Conservation (phyloP, 2,113 vertebrate species). For the Ariopsis seemanni region DNA sequence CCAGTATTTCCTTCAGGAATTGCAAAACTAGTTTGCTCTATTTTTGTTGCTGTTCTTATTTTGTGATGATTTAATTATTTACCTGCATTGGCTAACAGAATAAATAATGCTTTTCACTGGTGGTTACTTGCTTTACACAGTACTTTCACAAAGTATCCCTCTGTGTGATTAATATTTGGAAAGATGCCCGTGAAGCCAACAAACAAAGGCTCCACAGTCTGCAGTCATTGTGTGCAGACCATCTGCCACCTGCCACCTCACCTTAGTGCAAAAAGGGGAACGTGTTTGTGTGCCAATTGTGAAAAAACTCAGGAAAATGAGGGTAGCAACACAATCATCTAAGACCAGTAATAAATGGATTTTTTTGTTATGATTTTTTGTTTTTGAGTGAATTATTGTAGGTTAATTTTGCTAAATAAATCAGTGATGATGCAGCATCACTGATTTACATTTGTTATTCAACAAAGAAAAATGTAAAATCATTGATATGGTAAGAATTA, state of each 20-base stretch:
- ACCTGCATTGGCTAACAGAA: neutral
- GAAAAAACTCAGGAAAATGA: neutral
- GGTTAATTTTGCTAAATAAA: too few relatives aligned
- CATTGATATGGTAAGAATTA: neutral
- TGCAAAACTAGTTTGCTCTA: neutral
- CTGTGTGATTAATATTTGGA: neutral
- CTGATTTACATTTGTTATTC: too few relatives aligned
- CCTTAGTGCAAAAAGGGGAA: constrained; percentile 21
- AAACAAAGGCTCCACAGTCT: constrained; percentile 9
- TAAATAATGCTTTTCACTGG: neutral
- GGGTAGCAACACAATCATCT: neutral
- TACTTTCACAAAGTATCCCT: neutral
- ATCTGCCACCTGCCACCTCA: constrained; percentile 19
- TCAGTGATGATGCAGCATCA: too few relatives aligned
- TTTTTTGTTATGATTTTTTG: too few relatives aligned
- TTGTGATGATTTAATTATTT: constrained; percentile 5
- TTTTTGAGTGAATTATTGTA: too few relatives aligned
- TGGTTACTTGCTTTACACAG: neutral
- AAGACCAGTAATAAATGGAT: neutral
- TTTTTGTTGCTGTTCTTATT: neutral
- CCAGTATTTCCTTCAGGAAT: too few relatives aligned
- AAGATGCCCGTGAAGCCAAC: neutral
- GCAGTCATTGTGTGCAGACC: constrained; percentile 18
- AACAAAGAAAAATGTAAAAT: neutral
- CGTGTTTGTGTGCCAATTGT: neutral